Percentiles rank a stretch among this genome's conserved stretches.
Evolutionary conservation across 2,113 vertebrate species (phyloP).

Genomic region (Microtus oregoni): DNA sequence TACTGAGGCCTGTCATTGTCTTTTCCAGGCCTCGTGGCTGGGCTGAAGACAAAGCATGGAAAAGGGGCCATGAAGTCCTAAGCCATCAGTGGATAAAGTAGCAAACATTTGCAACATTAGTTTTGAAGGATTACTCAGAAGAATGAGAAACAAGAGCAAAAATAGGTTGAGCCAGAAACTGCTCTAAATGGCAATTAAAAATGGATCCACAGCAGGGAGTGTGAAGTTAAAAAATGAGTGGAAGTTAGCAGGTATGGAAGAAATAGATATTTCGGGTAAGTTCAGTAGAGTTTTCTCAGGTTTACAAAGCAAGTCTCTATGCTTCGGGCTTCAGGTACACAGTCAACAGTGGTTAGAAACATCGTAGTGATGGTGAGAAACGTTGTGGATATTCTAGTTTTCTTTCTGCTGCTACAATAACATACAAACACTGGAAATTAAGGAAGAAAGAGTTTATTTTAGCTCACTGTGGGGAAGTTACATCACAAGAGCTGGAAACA

Average conservation of each 20-base stretch:
- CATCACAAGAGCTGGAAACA: neutral
- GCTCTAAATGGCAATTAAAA: neutral
- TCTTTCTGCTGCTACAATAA: neutral
- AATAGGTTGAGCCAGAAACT: neutral
- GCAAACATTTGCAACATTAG: neutral
- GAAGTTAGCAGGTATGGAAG: neutral
- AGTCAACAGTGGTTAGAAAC: neutral
- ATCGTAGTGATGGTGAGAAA: neutral
- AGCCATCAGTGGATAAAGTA: neutral
- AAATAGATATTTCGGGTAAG: rapidly evolving
- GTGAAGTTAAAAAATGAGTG: neutral
- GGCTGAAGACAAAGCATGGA: neutral
- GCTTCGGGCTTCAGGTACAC: neutral
- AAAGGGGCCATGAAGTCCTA: neutral
- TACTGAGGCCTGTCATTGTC: neutral
- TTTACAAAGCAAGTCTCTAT: neutral
- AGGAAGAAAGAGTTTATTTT: neutral
- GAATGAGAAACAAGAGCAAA: neutral
- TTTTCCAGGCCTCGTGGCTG: neutral
- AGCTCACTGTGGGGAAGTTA: neutral
- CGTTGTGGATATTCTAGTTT: neutral
- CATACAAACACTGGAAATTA: neutral
- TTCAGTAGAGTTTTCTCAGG: neutral
- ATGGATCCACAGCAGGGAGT: neutral
- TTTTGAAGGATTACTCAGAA: neutral